Base-by-base conservation (phyloP, 2,888 invertebrate genomes). In the Amiota mariae region DNA sequence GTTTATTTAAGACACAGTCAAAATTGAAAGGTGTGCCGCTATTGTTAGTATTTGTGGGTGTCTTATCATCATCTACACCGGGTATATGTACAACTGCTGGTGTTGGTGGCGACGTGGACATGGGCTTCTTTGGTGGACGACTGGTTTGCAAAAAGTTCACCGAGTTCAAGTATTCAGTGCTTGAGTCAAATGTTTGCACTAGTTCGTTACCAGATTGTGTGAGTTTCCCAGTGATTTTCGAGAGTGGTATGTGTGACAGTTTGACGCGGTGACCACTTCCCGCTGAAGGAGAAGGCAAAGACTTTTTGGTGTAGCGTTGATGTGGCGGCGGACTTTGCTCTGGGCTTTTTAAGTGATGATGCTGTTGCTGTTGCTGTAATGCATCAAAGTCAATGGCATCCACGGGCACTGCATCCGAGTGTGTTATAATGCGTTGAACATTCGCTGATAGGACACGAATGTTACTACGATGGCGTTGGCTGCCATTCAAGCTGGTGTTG, bases 391-490 rank as follows among this genome's bases (percentile, higher is more conserved):
- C 87, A 47, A 88, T 80, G 0, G 87, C 84, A 59, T 87, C 85
- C 63, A 87, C 88, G 36, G 82, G 88, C 80, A 81, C 88, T 8
- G 90, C 88, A 66, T 91, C 91, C 11, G 92, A 88, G 79, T 92
- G 91, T 46, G 91, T 91, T 75, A 92, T 89, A 81, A 92, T 91
- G 77, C 92, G 91, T 77, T 92, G 92, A 56, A 92, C 91, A 82
- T 91, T 91, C n/a, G 91, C 89, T 66, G 92, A 92, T 11, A 90
- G 81, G 51, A 88, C 78, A 57, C 87, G 85, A 75, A 90, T 89
- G 46, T 89, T 87, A 75, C 85, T 88, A 73, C 88, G 87, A 73
- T 85, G 87, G 20, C 87, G 75, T 18, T 70, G 73, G 68, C 74
- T 79, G 73, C 73, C 59, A 24, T 73, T 78, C 20, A 77, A 79